phyloP scores from a whole-genome alignment of 2,888 invertebrate species.

The Poecilus cupreus region DNA sequence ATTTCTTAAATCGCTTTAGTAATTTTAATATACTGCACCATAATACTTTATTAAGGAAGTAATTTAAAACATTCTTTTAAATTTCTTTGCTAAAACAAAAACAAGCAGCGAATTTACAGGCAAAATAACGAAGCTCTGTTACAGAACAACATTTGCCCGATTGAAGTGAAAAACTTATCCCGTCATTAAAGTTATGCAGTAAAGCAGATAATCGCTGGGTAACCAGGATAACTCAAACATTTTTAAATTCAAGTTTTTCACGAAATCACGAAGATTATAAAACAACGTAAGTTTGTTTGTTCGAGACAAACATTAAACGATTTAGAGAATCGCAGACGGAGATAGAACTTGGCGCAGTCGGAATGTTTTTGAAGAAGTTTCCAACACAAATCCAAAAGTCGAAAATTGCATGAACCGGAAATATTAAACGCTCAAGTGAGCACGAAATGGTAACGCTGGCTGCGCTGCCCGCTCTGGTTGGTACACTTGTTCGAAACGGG shows the following conservation, averaged over 20 bases:
- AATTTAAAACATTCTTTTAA: constrained; percentile 3
- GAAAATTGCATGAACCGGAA: constrained; percentile 58
- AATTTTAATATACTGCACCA: background rate
- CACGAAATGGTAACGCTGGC: constrained; percentile 4
- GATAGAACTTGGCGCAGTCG: background rate
- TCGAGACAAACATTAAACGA: constrained; percentile 44
- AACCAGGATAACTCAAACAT: constrained; percentile 18
- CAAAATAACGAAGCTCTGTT: background rate
- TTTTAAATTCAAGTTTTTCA: constrained; percentile 45
- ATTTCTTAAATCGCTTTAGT: background rate
- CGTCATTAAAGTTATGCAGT: constrained; percentile 26
- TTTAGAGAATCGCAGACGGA: constrained; percentile 22
- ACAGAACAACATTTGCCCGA: background rate
- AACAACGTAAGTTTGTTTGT: constrained; percentile 46
- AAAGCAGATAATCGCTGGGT: constrained; percentile 4
- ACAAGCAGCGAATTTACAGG: background rate
- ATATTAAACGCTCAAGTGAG: constrained; percentile 53
- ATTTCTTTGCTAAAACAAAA: background rate
- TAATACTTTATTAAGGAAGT: background rate
- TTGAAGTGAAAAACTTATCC: background rate
- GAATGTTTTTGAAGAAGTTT: constrained; percentile 43
- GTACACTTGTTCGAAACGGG: background rate
- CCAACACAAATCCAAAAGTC: constrained; percentile 56
- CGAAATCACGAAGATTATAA: constrained; percentile 41
- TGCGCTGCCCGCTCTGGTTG: background rate